Conservation (phyloP, 2,113 vertebrate species). For the Nothoprocta pentlandii region DNA sequence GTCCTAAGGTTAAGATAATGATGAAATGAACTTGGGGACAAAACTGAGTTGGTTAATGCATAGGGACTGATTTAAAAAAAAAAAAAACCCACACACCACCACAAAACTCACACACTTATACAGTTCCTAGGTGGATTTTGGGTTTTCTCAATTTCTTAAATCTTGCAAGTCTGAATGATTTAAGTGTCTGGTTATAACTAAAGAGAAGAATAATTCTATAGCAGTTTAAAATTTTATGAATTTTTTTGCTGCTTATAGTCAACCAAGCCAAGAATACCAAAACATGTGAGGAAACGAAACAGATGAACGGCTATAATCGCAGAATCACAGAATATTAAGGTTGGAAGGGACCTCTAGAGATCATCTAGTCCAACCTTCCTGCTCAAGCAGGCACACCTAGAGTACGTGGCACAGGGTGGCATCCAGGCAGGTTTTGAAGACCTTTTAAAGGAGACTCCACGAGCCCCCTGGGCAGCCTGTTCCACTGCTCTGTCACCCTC, state of each 20-base stretch:
- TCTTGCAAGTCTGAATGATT: not conserved
- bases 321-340: too few species aligned
- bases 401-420: too few species aligned
- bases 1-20: not conserved
- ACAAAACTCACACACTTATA: too few species aligned
- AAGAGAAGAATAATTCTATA: not conserved
- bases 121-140: not conserved
- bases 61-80: not conserved
- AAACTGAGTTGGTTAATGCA: not conserved
- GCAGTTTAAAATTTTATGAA: not conserved
- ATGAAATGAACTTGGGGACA: not conserved
- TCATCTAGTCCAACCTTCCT: too few species aligned
- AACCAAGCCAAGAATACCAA: not conserved
- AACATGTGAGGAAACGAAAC: not conserved
- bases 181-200: not conserved
- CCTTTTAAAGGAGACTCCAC: too few species aligned
- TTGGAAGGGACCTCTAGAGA: too few species aligned
- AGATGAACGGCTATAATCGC: not conserved
- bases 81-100: not conserved
- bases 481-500: too few species aligned
- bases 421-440: too few species aligned
- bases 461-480: too few species aligned
- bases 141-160: not conserved
- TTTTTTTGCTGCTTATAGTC: not conserved
- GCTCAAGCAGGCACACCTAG: too few species aligned